Percentiles rank a stretch among this genome's conserved stretches.
Evolutionary conservation across 2,888 invertebrate genomes (phyloP).

Genomic region (Tanaodytes sp.): DNA sequence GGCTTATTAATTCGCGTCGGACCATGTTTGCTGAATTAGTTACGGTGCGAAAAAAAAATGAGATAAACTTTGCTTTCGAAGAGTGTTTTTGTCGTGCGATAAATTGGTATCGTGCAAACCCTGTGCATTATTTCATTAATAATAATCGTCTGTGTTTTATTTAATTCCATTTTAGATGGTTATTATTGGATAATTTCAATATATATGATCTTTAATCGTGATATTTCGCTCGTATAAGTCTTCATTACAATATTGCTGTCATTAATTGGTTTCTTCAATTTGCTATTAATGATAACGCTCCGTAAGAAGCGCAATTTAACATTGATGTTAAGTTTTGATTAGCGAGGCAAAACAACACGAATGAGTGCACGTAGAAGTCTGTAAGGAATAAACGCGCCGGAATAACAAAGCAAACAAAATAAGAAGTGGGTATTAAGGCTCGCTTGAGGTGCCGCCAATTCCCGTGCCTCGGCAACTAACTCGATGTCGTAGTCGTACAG

Average conservation of each 20-base stretch:
- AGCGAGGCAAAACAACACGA: constrained; percentile 34
- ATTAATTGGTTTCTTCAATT: background rate
- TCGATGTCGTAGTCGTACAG: constrained; percentile 40
- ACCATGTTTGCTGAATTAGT: constrained; percentile 52
- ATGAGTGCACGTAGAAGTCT: constrained; percentile 18
- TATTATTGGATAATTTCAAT: too few relatives aligned
- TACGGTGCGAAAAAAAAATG: constrained; percentile 44
- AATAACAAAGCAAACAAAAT: constrained; percentile 39
- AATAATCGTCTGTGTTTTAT: too few relatives aligned
- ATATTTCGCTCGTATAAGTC: too few relatives aligned
- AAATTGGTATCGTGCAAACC: too few relatives aligned
- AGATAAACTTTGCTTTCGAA: too few relatives aligned
- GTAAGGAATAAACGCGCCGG: constrained; percentile 23
- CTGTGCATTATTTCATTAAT: too few relatives aligned
- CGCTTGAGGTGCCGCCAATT: constrained; percentile 49
- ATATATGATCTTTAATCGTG: too few relatives aligned
- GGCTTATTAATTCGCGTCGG: constrained; percentile 57
- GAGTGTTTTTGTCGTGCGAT: too few relatives aligned
- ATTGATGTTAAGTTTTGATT: constrained; percentile 30
- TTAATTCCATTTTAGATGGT: too few relatives aligned
- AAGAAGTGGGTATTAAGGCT: constrained; percentile 40
- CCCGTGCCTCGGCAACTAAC: constrained; percentile 38
- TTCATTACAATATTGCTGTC: background rate
- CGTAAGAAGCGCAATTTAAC: constrained; percentile 6
- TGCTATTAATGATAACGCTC: background rate